These are phyloP conservation scores for Hoplodrina ambigua DNA, from an alignment of 2,888 invertebrate genomes.

Conservation along the genomic window DNA sequence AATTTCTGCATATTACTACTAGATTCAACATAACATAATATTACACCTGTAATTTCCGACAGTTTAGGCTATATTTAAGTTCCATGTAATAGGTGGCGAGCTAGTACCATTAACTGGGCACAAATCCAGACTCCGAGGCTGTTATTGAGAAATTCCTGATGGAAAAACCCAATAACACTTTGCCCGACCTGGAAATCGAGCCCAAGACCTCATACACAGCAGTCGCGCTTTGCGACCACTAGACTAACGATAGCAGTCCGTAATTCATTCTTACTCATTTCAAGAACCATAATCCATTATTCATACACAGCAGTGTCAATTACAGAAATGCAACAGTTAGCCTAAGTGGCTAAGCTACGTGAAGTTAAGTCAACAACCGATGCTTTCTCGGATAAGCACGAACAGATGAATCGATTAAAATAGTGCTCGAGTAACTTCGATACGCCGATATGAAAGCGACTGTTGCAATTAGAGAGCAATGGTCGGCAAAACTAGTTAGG, in stretches of 20 bases:
- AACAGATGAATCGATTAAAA: conserved; percentile 54
- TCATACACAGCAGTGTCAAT: neutral
- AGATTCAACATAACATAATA: too few relatives aligned
- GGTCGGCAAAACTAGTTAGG: neutral
- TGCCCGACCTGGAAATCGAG: too few relatives aligned
- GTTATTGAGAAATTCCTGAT: too few relatives aligned
- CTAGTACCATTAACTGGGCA: too few relatives aligned
- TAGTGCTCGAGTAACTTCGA: conserved; percentile 24
- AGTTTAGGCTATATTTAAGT: too few relatives aligned
- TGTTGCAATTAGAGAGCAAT: conserved; percentile 36
- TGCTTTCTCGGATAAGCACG: conserved; percentile 49
- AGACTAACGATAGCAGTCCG: too few relatives aligned
- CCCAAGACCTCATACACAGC: too few relatives aligned
- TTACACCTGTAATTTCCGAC: too few relatives aligned
- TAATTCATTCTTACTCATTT: neutral
- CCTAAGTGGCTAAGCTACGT: conserved; percentile 22
- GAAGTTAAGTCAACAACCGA: conserved; percentile 28
- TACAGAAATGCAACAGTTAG: conserved; percentile 50
- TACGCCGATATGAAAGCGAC: conserved; percentile 21
- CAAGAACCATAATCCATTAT: conserved; percentile 1
- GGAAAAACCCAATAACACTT: too few relatives aligned
- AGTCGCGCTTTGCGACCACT: too few relatives aligned
- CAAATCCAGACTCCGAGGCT: too few relatives aligned
- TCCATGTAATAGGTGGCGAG: too few relatives aligned
- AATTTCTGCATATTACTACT: neutral